Evolutionary conservation across 2,888 invertebrate genomes (phyloP).

Genomic region (Chloromyia formosa): DNA sequence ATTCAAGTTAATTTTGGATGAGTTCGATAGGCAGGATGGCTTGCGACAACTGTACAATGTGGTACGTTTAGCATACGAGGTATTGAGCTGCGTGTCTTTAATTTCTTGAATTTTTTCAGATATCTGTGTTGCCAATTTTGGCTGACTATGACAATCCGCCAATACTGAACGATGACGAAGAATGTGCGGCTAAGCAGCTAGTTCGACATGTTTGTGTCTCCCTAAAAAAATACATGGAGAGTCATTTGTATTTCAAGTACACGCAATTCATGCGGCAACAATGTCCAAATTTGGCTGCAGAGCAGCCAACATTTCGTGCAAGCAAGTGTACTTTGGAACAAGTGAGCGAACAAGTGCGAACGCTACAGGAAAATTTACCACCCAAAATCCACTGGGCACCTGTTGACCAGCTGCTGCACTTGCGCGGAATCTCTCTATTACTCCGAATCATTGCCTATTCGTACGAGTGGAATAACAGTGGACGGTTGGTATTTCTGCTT

Average conservation of each 20-base stretch:
- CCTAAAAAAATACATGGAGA: slow-evolving; percentile 88
- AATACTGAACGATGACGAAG: slow-evolving; percentile 82
- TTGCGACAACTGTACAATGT: slow-evolving; percentile 93
- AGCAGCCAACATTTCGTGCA: slow-evolving; percentile 67
- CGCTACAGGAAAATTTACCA: slow-evolving; percentile 78
- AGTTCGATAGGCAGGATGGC: slow-evolving; percentile 93
- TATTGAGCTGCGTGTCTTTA: background rate
- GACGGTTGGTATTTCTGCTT: slow-evolving; percentile 68
- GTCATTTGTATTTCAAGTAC: slow-evolving; percentile 84
- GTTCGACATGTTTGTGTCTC: slow-evolving; percentile 91
- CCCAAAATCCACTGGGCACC: slow-evolving; percentile 86
- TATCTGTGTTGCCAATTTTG: slow-evolving; percentile 86
- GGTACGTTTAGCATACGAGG: slow-evolving; percentile 54
- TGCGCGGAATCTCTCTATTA: slow-evolving; percentile 84
- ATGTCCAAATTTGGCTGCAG: slow-evolving; percentile 60
- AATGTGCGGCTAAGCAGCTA: slow-evolving; percentile 89
- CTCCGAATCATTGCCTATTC: slow-evolving; percentile 88
- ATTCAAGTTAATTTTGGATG: slow-evolving; percentile 90
- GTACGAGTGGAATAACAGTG: slow-evolving; percentile 91
- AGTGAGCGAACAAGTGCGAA: slow-evolving; percentile 85
- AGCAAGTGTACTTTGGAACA: slow-evolving; percentile 78
- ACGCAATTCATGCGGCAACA: slow-evolving; percentile 73
- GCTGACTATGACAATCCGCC: slow-evolving; percentile 71
- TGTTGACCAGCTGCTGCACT: slow-evolving; percentile 83
- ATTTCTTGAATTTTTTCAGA: slow-evolving; percentile 63